Conservation (phyloP, 2,113 vertebrate species). For the Aythya baeri region DNA sequence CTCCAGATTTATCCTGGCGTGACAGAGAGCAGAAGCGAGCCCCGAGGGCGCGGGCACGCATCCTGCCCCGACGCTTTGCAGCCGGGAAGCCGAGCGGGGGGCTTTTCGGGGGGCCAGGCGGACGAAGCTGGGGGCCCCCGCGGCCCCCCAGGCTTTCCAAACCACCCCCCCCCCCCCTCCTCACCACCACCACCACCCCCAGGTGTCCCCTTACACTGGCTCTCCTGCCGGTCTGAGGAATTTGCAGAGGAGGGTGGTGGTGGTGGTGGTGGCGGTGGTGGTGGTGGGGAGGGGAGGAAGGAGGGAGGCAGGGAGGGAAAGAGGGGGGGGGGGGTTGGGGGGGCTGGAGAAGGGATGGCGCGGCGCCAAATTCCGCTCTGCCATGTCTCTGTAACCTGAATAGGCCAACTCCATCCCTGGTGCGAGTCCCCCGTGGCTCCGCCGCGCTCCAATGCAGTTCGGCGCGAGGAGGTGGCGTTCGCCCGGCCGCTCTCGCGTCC, state of each 20-base stretch:
- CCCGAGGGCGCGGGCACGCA: constrained; percentile 53
- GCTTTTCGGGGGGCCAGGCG: not conserved
- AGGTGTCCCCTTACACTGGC: constrained; percentile 28
- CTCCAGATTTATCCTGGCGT: constrained; percentile 37
- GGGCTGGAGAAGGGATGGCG: constrained; percentile 43
- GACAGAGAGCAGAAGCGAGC: constrained; percentile 26
- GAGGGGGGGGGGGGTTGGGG: not conserved
- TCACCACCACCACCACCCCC: not conserved
- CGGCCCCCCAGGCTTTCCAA: not conserved
- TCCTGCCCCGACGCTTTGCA: constrained; percentile 47
- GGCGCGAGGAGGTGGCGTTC: constrained; percentile 18
- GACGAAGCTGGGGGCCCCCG: not conserved
- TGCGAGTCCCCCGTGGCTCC: constrained; percentile 62
- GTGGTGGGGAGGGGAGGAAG: not conserved
- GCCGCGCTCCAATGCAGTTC: constrained; percentile 21
- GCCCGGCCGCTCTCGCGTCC: not conserved
- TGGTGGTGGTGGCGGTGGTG: not conserved
- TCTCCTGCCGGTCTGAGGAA: not conserved
- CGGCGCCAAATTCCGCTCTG: constrained; percentile 29
- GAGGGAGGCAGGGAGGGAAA: not conserved
- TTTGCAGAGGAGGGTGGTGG: constrained; percentile 3
- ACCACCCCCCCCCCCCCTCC: not conserved
- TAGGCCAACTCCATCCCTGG: constrained; percentile 67
- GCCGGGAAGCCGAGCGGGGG: not conserved
- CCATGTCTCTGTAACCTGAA: constrained; percentile 54